Base-by-base conservation (phyloP, 2,113 vertebrate genomes). In the Notiomystis cincta region DNA sequence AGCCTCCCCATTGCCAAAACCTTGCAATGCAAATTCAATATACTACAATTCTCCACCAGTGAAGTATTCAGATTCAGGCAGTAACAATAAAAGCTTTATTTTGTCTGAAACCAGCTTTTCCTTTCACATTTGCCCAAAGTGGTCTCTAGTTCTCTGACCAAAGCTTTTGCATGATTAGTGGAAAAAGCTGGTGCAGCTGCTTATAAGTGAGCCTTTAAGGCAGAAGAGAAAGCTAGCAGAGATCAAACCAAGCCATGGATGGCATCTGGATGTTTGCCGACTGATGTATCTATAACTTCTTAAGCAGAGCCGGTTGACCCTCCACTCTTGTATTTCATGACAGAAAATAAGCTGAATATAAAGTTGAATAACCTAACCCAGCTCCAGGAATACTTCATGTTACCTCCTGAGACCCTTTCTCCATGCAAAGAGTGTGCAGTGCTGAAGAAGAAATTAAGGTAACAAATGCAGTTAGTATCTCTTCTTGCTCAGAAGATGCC, bases 231-330 rank as follows among this genome's bases (percentile, higher is more conserved):
- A 70, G 51, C 33, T 13, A 75, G 54, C 12, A 23, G 27, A 70
- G 17, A 28, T 45, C 21, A 75, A 71, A 66, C 3, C 7, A 85
- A 93, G 54, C 13, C 25, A 9, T 13, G 78, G 16, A 33, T 13
- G 2, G 4, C 27, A 66, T 18, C 11, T 83, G 53, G n/a, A 31
- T 62, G 2, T 47, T 47, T 53, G 10, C 25, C 7, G 64, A 12
- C 13, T 81, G 35, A 65, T 18, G 83, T 17, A 73, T 1, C 13
- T 22, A 9, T 1, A 58, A 58, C 5, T 33, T 78, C 44, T 77
- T 40, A 80, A 65, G n/a, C 6, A 69, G 31, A 19, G 4, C 0
- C 0, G 3, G 8, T 22, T 79, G 44, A 22, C 2, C 24, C 3
- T 89, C 40, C 7, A 1, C 56, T 82, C 9, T n/a, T 2, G 1